Evolutionary conservation across 2,888 invertebrate species (phyloP).

Genomic region (Galeopsomyia nigrocyanea): DNA sequence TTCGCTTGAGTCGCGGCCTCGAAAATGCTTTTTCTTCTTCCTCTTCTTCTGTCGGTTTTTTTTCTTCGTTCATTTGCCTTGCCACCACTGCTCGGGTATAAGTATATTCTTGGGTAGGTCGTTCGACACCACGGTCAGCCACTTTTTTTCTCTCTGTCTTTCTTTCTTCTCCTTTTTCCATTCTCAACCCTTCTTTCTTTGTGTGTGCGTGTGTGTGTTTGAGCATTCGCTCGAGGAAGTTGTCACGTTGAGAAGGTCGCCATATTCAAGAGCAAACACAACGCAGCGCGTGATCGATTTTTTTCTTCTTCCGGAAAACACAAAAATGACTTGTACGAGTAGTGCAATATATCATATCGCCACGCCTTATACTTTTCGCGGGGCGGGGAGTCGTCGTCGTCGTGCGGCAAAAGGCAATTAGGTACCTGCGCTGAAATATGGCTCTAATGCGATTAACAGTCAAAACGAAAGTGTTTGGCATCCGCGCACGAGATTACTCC

Average conservation of each 20-base stretch:
- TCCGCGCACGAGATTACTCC: conserved; percentile 45
- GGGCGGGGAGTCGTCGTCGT: conserved; percentile 7
- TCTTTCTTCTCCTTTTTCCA: not conserved
- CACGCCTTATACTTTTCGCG: not conserved
- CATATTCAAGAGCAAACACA: not conserved
- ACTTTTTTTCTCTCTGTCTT: conserved; percentile 34
- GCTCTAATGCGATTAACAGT: conserved; percentile 52
- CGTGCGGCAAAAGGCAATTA: conserved; percentile 39
- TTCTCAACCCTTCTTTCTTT: conserved; percentile 24
- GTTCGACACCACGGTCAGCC: conserved; percentile 46
- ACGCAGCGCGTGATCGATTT: not conserved
- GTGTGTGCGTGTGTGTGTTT: too few species aligned
- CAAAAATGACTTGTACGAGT: too few species aligned
- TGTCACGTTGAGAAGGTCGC: too few species aligned
- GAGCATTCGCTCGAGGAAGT: too few species aligned
- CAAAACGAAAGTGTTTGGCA: conserved; percentile 47
- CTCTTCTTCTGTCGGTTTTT: conserved; percentile 5
- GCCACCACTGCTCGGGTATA: not conserved
- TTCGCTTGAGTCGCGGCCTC: conserved; percentile 24
- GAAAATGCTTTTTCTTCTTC: conserved; percentile 9
- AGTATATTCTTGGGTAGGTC: conserved; percentile 43
- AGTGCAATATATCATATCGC: conserved; percentile 43
- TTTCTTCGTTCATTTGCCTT: conserved; percentile 11
- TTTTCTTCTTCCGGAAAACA: not conserved
- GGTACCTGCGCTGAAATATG: conserved; percentile 55